These are phyloP conservation scores for Aegithalos caudatus DNA, from an alignment of 2,113 vertebrate species.

Conservation along the genomic window DNA sequence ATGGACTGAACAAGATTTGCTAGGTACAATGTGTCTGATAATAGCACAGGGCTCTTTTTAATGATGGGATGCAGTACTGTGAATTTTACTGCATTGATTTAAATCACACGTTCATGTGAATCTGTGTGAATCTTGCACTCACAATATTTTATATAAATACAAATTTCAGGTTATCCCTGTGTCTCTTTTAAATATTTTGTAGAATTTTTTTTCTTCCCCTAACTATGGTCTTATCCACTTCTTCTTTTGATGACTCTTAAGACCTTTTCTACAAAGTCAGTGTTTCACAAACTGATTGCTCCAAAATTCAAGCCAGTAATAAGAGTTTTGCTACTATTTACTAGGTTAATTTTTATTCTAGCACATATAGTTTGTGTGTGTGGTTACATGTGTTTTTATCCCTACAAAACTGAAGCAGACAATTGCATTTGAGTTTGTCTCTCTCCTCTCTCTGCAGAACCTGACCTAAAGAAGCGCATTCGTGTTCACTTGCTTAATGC, in stretches of 20 bases:
- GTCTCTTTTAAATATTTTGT: not conserved
- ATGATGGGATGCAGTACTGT: not conserved
- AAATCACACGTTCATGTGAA: not conserved
- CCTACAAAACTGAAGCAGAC: not conserved
- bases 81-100: not conserved
- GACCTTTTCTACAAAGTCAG: not conserved
- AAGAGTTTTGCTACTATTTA: not conserved
- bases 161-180: not conserved
- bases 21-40: not conserved
- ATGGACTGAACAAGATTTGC: not conserved
- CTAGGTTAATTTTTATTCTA: not conserved
- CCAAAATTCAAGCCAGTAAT: not conserved
- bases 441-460: constrained; percentile 74
- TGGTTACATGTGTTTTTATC: not conserved
- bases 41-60: not conserved
- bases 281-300: not conserved
- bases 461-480: constrained; percentile 93
- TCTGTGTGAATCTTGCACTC: not conserved
- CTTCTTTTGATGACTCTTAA: not conserved
- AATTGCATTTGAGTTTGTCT: not conserved
- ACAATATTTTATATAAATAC: not conserved
- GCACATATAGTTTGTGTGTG: not conserved
- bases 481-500: constrained; percentile 95
- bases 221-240: not conserved
- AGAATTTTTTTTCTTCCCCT: not conserved